A percentile compares a stretch with the other conserved stretches of the same genome.
phyloP scores from a whole-genome alignment of 2,797 vertebrate species.

The Xenopus petersii region DNA sequence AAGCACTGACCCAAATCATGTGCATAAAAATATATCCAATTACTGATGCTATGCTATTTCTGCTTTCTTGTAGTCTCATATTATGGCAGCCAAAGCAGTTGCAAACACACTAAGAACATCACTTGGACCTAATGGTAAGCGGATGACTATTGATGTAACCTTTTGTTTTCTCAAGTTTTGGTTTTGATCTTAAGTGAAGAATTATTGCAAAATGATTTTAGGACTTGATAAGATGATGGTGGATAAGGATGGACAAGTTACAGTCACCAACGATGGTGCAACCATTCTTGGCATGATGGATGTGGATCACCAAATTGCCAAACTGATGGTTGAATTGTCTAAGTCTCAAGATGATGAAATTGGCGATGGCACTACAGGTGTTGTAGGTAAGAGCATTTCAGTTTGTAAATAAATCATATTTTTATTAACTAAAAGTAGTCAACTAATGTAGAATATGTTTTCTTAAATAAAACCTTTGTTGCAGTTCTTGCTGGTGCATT shows the following conservation, averaged over 20 bases:
- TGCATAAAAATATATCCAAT: too few relatives aligned
- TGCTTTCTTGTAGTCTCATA: conserved; percentile 82
- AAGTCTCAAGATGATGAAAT: conserved; percentile 98
- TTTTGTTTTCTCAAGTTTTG: not conserved
- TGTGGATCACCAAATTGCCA: conserved; percentile 96
- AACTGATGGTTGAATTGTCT: conserved; percentile 97
- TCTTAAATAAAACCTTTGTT: not conserved
- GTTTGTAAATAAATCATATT: too few relatives aligned
- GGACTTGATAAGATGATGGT: conserved; percentile 99
- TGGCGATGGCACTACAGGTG: conserved; percentile 96
- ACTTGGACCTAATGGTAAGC: conserved; percentile 91
- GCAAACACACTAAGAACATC: conserved; percentile 95
- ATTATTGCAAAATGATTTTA: conserved; percentile 49
- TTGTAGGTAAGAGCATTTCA: conserved; percentile 79
- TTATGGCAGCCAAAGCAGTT: conserved; percentile 96
- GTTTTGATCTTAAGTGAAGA: too few relatives aligned
- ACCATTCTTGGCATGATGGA: conserved; percentile 98
- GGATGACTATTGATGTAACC: not conserved
- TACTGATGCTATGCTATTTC: not conserved
- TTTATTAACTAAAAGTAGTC: too few relatives aligned
- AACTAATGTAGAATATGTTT: too few relatives aligned
- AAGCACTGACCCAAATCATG: too few relatives aligned
- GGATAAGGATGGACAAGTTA: conserved; percentile 93
- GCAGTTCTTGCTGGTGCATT: conserved; percentile 90
- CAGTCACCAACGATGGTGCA: conserved; percentile 96